phyloP scores from a whole-genome alignment of 2,888 invertebrate species.

The Melinaea menophilus region DNA sequence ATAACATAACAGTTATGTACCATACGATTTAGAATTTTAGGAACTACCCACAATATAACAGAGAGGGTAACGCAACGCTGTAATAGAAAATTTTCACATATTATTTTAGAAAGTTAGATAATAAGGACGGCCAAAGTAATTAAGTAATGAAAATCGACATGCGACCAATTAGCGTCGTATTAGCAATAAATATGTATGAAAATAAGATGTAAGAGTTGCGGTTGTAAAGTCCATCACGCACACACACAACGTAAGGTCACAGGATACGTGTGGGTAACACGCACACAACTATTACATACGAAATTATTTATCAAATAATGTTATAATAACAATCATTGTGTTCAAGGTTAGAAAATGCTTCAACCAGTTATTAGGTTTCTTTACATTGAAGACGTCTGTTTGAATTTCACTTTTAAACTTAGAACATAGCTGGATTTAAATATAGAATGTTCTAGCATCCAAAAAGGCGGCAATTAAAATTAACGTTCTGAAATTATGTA shows the following conservation, averaged over 20 bases:
- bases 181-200: slow-evolving; percentile 36
- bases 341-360: slow-evolving; percentile 28
- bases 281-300: slow-evolving; percentile 12
- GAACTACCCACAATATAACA: too few relatives aligned
- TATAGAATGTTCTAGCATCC: background rate
- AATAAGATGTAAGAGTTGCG: slow-evolving; percentile 42
- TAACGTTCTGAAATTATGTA: background rate
- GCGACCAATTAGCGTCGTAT: slow-evolving; percentile 38
- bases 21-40: too few relatives aligned
- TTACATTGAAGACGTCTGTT: slow-evolving; percentile 17
- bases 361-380: slow-evolving; percentile 28
- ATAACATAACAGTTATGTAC: too few relatives aligned
- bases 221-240: slow-evolving; percentile 53
- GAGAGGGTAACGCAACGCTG: too few relatives aligned
- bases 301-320: slow-evolving; percentile 22
- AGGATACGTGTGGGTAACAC: slow-evolving; percentile 38
- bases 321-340: slow-evolving; percentile 21
- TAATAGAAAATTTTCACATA: too few relatives aligned
- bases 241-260: slow-evolving; percentile 41
- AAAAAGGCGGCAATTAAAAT: slow-evolving; percentile 2
- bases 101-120: slow-evolving; percentile 45
- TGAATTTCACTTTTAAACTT: background rate
- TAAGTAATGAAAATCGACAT: slow-evolving; percentile 48
- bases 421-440: background rate
- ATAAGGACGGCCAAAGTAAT: slow-evolving; percentile 48